phyloP scores from a whole-genome alignment of 1,140 invertebrate species.

The Aethina tumida region DNA sequence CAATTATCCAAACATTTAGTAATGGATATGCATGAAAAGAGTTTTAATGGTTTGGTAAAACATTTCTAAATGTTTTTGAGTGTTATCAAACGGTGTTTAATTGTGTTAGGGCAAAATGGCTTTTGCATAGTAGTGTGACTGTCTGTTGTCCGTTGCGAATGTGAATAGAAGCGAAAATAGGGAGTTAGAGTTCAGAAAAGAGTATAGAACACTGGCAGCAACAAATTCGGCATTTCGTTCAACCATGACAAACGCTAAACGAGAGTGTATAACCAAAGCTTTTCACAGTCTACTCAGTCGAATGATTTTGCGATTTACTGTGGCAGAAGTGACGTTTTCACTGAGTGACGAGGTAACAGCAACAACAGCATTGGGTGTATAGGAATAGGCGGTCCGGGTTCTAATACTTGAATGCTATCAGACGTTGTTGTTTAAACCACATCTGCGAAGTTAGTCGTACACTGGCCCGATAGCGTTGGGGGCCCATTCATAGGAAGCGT shows the following conservation, averaged over 20 bases:
- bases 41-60: too few relatives aligned
- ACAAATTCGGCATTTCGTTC: constrained; percentile 18
- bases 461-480: constrained; percentile 16
- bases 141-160: background rate
- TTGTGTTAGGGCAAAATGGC: constrained; percentile 7
- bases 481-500: too few relatives aligned
- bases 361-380: constrained; percentile 14
- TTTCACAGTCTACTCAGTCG: constrained; percentile 25
- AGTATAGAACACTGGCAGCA: constrained; percentile 8
- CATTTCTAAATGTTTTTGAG: too few relatives aligned
- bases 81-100: too few relatives aligned
- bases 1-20: too few relatives aligned
- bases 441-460: constrained; percentile 27
- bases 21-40: too few relatives aligned
- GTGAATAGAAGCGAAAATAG: constrained; percentile 3
- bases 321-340: too few relatives aligned
- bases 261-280: constrained; percentile 22
- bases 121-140: background rate
- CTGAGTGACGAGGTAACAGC: constrained; percentile 25
- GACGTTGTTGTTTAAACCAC: constrained; percentile 27
- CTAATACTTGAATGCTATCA: constrained; percentile 25
- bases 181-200: background rate
- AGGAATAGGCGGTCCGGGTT: constrained; percentile 13
- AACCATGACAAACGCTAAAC: constrained; percentile 20
- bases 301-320: constrained; percentile 30